These are phyloP conservation scores for Drosophila pruinosa DNA, from an alignment of 1,140 invertebrate species.

Conservation along the genomic window DNA sequence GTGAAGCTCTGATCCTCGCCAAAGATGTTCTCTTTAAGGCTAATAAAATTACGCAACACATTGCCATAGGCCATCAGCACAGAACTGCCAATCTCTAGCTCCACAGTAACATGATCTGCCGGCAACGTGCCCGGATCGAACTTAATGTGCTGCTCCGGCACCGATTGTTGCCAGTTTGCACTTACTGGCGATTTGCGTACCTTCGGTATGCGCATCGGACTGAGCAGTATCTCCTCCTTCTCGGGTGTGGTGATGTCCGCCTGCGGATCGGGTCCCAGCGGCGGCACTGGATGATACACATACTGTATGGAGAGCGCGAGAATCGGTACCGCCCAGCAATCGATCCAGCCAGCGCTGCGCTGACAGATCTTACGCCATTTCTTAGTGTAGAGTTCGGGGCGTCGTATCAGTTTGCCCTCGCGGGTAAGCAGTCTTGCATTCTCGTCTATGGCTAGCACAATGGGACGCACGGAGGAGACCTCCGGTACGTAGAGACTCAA, in stretches of 20 bases:
- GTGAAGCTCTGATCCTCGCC: conserved; percentile 97
- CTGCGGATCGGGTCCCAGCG: conserved; percentile 92
- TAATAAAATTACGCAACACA: conserved; percentile 93
- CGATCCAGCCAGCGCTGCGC: conserved; percentile 91
- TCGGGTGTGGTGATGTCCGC: conserved; percentile 96
- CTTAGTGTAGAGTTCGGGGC: conserved; percentile 85
- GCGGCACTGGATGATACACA: conserved; percentile 95
- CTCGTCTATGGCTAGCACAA: conserved; percentile 93
- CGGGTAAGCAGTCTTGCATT: conserved; percentile 93
- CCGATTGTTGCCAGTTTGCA: conserved; percentile 85
- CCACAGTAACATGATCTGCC: conserved; percentile 94
- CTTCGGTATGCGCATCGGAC: conserved; percentile 94
- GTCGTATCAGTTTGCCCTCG: conserved; percentile 86
- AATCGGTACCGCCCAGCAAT: conserved; percentile 97
- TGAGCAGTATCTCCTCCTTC: conserved; percentile 95
- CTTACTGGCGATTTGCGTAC: conserved; percentile 88
- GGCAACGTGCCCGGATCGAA: conserved; percentile 94
- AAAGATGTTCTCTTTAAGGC: conserved; percentile 97
- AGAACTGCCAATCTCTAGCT: conserved; percentile 96
- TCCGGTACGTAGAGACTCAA: conserved; percentile 95
- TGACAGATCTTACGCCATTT: conserved; percentile 95
- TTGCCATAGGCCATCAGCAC: conserved; percentile 95
- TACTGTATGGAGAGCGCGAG: conserved; percentile 95
- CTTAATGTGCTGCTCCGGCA: conserved; percentile 85
- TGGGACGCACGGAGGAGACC: conserved; percentile 92